Percentiles rank a stretch among this genome's conserved stretches.
phyloP scores from a whole-genome alignment of 1,140 invertebrate species.

The Drosophila jambulina region DNA sequence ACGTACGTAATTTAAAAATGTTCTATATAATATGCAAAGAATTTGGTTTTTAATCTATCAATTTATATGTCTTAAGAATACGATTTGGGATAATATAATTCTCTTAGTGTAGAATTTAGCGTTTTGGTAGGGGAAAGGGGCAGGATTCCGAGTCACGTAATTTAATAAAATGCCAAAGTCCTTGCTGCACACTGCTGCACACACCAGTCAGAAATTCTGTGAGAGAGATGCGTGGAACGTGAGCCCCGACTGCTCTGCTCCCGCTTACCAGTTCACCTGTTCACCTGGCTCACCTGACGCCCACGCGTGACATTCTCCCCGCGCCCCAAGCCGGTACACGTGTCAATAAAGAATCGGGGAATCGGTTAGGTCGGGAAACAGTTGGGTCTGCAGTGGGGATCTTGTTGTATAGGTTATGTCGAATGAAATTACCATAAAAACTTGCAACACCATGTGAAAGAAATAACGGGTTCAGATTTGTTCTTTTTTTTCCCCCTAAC shows the following conservation, averaged over 20 bases:
- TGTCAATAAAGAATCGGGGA: conserved; percentile 32
- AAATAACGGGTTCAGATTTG: neutral
- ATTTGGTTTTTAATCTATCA: neutral
- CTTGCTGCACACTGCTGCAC: conserved; percentile 62
- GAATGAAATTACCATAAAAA: conserved; percentile 38
- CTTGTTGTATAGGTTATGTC: conserved; percentile 9
- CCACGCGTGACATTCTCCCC: conserved; percentile 32
- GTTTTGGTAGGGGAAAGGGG: conserved; percentile 2
- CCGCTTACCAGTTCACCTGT: conserved; percentile 5
- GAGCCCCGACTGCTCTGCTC: conserved; percentile 11
- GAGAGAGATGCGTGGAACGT: conserved; percentile 45
- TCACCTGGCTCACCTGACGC: conserved; percentile 14
- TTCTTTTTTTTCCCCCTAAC: neutral
- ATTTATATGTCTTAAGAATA: neutral
- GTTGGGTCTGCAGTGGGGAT: conserved; percentile 5
- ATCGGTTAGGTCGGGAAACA: conserved; percentile 26
- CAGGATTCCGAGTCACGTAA: conserved; percentile 58
- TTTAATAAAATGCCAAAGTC: conserved; percentile 78
- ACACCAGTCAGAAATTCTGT: conserved; percentile 35
- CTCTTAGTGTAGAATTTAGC: neutral
- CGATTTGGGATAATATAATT: neutral
- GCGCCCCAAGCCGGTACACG: conserved; percentile 8
- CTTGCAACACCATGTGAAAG: neutral
- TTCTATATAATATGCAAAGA: no score
- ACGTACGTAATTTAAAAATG: neutral